These are phyloP conservation scores for Otis tarda DNA, from an alignment of 2,113 vertebrate genomes.

Conservation along the genomic window DNA sequence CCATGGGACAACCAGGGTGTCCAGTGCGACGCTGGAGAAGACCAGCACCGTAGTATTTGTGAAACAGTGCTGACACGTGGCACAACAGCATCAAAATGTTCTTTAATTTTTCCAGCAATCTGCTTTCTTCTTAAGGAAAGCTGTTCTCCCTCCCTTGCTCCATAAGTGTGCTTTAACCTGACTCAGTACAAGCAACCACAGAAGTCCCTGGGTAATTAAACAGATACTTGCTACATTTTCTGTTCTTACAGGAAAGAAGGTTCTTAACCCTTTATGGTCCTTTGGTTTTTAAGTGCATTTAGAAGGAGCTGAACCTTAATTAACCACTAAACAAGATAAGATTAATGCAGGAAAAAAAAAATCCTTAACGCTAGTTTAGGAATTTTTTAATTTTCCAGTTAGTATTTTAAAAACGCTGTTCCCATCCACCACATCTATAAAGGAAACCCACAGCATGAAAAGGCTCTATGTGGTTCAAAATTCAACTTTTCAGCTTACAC, in stretches of 20 bases:
- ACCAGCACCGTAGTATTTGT: rapidly evolving
- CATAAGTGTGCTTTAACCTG: neutral
- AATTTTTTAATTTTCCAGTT: neutral
- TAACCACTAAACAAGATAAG: neutral
- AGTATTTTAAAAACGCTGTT: neutral
- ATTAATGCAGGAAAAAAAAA: neutral
- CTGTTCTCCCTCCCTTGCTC: neutral
- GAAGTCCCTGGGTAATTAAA: neutral
- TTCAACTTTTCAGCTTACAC: neutral
- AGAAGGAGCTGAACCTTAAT: neutral
- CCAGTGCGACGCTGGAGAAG: neutral
- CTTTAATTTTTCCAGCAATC: neutral
- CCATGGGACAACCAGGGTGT: neutral
- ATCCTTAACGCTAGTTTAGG: neutral
- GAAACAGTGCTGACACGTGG: neutral
- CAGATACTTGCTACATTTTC: neutral
- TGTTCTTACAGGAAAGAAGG: neutral
- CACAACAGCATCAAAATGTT: rapidly evolving
- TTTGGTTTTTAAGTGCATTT: neutral
- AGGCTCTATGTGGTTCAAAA: neutral
- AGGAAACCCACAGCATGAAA: neutral
- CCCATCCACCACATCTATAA: neutral
- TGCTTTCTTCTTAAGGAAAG: neutral
- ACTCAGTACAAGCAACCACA: neutral
- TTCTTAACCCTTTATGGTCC: neutral